Evolutionary conservation across 2,888 invertebrate species (phyloP), one percentile per base, ranked within the genome.

Genomic region (Xestia xanthographa): DNA sequence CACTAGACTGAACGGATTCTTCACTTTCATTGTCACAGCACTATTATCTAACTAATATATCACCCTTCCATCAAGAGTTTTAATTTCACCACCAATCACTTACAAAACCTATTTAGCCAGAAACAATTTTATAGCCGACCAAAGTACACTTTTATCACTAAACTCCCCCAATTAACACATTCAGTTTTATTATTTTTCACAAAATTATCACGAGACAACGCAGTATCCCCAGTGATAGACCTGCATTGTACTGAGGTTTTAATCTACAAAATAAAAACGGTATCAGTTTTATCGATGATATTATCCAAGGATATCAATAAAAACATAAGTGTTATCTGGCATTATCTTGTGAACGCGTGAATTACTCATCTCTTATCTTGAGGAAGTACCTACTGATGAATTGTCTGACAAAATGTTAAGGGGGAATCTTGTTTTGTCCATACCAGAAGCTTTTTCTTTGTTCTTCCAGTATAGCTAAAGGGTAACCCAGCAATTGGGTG

Each of bases 1-100:
- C 4, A 76, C 11, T 0, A 83, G 11, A 17, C 65, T 77, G 1
- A 88, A 75, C 5, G 87, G 86, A 62, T 84, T 88, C 77, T 86
- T 88, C 34, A 87, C 22, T 82, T 83, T 88, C 88, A 88, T 87
- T 72, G n/a, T 75, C 56, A 67, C 78, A 38, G 2, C 66, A 84
- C 73, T 53, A 41, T 70, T 83, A 38, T 41, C 38, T 29, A 43
- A 29, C 56, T 63, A 38, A 62, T 1, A 41, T 8, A 12, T 17
- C 41, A 41, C 38, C 8, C 1, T 41, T 41, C n/a, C n/a, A 63
- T 22, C 17, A 41, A 41, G 2, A 41, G 14, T 63, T 63, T 63
- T n/a, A 17, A 41, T 41, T n/a, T 41, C 14, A 62, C n/a, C 63
- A 14, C 0, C 0, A 14, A n/a, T 38, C 6, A n/a, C 38, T 14